Conservation (phyloP, 1,140 invertebrate species). For the Leptinotarsa defecta region DNA sequence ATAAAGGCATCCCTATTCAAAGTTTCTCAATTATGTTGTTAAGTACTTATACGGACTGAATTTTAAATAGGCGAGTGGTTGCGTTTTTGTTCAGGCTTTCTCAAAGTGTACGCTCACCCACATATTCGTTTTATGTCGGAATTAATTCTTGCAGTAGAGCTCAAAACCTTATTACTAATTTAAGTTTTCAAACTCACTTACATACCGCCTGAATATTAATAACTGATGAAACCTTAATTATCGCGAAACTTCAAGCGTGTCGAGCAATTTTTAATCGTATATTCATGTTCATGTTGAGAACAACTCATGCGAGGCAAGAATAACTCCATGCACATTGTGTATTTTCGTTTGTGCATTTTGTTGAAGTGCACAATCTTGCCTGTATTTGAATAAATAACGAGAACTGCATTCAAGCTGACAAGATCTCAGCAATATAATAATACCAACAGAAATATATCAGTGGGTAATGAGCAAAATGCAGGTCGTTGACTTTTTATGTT, state of each 20-base stretch:
- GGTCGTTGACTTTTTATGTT: too few relatives aligned
- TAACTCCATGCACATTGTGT: too few relatives aligned
- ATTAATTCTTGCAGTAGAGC: conserved; percentile 34
- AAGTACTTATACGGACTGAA: conserved; percentile 41
- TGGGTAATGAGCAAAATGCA: too few relatives aligned
- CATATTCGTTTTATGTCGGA: conserved; percentile 36
- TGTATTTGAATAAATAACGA: too few relatives aligned
- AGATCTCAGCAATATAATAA: too few relatives aligned
- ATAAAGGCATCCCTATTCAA: conserved; percentile 35
- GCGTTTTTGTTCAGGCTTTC: conserved; percentile 27
- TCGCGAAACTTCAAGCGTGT: conserved; percentile 13
- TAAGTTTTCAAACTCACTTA: conserved; percentile 35
- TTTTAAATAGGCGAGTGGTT: conserved; percentile 37
- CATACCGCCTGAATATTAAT: conserved; percentile 35
- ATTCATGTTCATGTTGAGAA: too few relatives aligned
- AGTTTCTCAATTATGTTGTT: conserved; percentile 41
- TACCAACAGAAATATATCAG: too few relatives aligned
- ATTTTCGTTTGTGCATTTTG: too few relatives aligned
- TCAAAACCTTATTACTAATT: conserved; percentile 38
- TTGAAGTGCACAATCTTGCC: too few relatives aligned
- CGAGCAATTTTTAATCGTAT: too few relatives aligned
- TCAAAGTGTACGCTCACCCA: conserved; percentile 26
- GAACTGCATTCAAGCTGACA: too few relatives aligned
- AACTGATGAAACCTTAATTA: conserved; percentile 32
- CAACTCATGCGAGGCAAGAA: too few relatives aligned